These are phyloP conservation scores for Diceros bicornis DNA, from an alignment of 2,797 vertebrate genomes.

Conservation along the genomic window DNA sequence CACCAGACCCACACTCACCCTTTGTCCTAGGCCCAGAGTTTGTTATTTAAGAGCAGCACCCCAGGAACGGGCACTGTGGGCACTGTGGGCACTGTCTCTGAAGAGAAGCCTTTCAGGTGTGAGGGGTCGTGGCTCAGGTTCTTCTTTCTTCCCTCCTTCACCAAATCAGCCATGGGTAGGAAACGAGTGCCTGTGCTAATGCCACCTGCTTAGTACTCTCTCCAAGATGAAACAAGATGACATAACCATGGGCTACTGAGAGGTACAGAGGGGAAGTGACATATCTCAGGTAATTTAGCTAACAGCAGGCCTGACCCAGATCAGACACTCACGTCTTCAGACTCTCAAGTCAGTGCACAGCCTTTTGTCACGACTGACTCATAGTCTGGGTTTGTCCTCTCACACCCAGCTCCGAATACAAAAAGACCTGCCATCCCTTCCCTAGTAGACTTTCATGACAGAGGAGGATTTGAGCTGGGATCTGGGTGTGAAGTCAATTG, in stretches of 20 bases:
- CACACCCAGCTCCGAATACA: neutral
- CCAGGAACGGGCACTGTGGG: constrained; percentile 66
- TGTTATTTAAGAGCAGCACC: constrained; percentile 77
- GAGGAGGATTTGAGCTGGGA: neutral
- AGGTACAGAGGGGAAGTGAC: neutral
- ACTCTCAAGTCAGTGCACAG: neutral
- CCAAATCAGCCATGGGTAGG: neutral
- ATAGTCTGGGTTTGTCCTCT: neutral
- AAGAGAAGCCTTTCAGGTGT: constrained; percentile 82
- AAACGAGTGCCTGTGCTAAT: neutral
- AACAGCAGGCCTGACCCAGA: neutral
- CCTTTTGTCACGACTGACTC: neutral
- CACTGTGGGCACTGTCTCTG: constrained; percentile 75
- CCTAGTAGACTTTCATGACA: neutral
- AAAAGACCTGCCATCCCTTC: neutral
- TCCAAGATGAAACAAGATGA: neutral
- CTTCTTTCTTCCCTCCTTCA: neutral
- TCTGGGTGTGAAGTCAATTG: neutral
- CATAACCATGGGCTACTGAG: neutral
- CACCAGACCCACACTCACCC: constrained; percentile 53
- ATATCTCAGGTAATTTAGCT: too few relatives aligned
- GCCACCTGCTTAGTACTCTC: neutral
- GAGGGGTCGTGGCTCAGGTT: constrained; percentile 52
- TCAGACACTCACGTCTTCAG: neutral
- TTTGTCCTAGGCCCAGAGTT: neutral